Evolutionary conservation across 1,140 invertebrate species (phyloP), one percentile per base, ranked within the genome.

Genomic region (Akabosia matsudoensis): DNA sequence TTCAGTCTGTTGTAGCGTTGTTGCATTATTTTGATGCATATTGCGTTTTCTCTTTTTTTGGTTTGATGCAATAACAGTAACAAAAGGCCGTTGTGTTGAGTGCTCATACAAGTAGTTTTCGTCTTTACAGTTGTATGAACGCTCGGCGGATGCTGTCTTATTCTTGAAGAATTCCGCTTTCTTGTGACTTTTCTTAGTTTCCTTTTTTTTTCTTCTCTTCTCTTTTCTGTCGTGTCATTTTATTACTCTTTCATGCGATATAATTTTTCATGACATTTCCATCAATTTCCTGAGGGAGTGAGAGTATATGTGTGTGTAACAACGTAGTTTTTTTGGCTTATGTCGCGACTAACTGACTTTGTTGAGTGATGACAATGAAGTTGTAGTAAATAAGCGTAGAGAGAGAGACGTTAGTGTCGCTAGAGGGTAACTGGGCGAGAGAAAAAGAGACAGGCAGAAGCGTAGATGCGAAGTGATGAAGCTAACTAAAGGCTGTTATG

Each of bases 261-360:
- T 79, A 74, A 76, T 76, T 76, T 76, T 79, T 74, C 75, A 74
- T 74, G 78, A 79, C 78, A 79, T 76, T 76, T 79, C 54, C 74
- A 74, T 79, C 74, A 74, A 78, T 79, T 79, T 79, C 78, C 78
- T 76, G 45, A 72, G 78, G 74, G 77, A 78, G 22, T 74, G n/a
- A n/a, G n/a, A n/a, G n/a, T n/a, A n/a, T n/a, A n/a, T n/a, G 10
- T 45, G 37, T 56, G 54, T 56, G 22, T 22, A 22, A 45, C 37
- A n/a, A n/a, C n/a, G n/a, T n/a, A n/a, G 37, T 45, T 45, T 18
- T 45, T 56, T 16, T 24, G 14, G 54, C 54, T 45, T 56, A 56
- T 56, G 54, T n/a, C n/a, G n/a, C n/a, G n/a, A n/a, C n/a, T n/a
- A n/a, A 10, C 54, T 56, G 14, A 22, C 22, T 56, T 10, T 4